Evolutionary conservation across 2,888 invertebrate genomes (phyloP).

Genomic region (Ditula angustiorana): DNA sequence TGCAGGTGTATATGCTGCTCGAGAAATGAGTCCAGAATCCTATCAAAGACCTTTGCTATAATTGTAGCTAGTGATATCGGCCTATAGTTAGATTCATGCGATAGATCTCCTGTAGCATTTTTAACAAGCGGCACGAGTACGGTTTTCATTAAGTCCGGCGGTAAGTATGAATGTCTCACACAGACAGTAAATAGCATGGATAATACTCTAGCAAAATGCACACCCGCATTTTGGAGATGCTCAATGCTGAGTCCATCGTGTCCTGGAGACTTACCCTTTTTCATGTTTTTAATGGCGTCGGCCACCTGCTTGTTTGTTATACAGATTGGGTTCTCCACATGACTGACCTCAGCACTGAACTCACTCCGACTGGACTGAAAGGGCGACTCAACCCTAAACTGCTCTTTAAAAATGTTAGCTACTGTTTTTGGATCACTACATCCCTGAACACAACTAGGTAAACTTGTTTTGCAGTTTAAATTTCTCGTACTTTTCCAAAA

Average conservation of each 20-base stretch:
- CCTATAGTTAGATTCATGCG: neutral
- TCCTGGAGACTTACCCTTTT: neutral
- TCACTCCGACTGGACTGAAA: neutral
- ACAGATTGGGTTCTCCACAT: neutral
- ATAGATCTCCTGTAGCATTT: neutral
- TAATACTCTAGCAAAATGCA: neutral
- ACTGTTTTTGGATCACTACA: neutral
- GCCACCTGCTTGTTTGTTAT: neutral
- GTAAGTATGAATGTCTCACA: neutral
- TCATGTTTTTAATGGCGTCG: neutral
- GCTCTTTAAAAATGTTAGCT: neutral
- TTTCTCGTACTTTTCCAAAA: constrained; percentile 12
- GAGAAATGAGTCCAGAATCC: neutral
- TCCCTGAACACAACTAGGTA: neutral
- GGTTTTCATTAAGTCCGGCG: neutral
- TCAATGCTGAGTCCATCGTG: neutral
- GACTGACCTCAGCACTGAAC: neutral
- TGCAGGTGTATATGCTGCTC: neutral
- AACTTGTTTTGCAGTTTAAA: neutral
- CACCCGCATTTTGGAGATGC: no score
- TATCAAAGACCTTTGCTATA: neutral
- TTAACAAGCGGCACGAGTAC: neutral
- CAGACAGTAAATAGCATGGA: neutral
- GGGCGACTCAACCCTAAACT: neutral
- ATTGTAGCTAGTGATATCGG: neutral